Base-by-base conservation (phyloP, 2,888 invertebrate species). In the Agrochola litura region DNA sequence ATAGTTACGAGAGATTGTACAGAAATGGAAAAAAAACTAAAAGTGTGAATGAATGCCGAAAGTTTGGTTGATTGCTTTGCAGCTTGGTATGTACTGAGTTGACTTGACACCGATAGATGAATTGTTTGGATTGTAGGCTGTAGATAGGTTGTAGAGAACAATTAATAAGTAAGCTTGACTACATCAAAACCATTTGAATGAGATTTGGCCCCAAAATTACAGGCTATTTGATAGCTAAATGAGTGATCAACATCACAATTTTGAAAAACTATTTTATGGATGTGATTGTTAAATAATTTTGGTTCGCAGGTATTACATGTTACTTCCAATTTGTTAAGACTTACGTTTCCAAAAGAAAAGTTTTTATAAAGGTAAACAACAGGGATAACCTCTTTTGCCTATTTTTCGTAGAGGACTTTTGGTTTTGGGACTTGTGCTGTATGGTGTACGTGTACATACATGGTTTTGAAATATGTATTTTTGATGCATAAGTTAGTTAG, bases 21-120 rank as follows among this genome's bases (percentile, higher is more conserved):
- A 77, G 43, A 77, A 43, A 77, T 66, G 66, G 58, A 43, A 60
- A 60, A 66, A 65, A 76, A 76, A 43, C 25, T 16, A 30, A 66
- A 49, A 77, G 54, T 68, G 25, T 22, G n/a, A 77, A 64, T n/a
- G n/a, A 58, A 46, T n/a, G 30, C 41, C 46, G 75, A 76, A 65
- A 30, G 64, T 52, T 65, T 52, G 14, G 22, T 78, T 78, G 49
- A 58, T 78, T 63, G 41, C 49, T 77, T 54, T 46, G 25, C 37
- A 5, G 37, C 1, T 37, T 37, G 37, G 37, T 37, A 37, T 22
- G 54, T 61, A 41, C 52, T 49, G 54, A 43, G 30, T 14, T 43
- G 46, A 46, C 22, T 56, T 76, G 64, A 64, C 46, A 64, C 37
- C 10, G 19, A 76, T 64, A 14, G n/a, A 25, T 37, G 9, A 46